These are phyloP conservation scores for Proterorhinus semilunaris DNA, from an alignment of 2,113 vertebrate genomes.

Conservation along the genomic window DNA sequence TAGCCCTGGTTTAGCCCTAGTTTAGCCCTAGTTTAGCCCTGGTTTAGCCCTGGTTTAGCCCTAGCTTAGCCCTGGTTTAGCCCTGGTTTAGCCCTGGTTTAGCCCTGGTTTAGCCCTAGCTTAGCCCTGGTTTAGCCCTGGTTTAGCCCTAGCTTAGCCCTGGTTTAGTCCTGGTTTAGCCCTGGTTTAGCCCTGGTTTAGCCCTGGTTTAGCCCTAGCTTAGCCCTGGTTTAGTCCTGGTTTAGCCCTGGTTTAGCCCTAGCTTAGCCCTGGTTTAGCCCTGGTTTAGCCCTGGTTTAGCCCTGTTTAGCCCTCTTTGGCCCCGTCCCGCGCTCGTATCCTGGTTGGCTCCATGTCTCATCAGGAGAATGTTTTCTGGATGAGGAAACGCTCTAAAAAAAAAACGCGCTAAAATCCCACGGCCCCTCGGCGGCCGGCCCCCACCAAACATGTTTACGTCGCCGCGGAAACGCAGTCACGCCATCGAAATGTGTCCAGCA, in stretches of 20 bases:
- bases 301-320: neutral
- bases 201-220: neutral
- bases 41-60: neutral
- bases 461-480: neutral
- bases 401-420: neutral
- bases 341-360: neutral
- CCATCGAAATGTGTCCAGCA: neutral
- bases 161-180: neutral
- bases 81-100: neutral
- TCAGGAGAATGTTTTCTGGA: neutral
- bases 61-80: neutral
- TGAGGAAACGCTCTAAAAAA: neutral
- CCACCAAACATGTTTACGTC: conserved; percentile 1
- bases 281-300: neutral
- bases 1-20: neutral
- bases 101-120: neutral
- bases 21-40: neutral
- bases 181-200: neutral
- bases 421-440: neutral
- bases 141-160: neutral
- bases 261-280: no score
- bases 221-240: no score
- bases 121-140: neutral
- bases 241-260: no score
- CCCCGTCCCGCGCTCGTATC: neutral